Percentiles rank a stretch among this genome's conserved stretches.
phyloP scores from a whole-genome alignment of 2,797 vertebrate genomes.

The Choloepus didactylus region DNA sequence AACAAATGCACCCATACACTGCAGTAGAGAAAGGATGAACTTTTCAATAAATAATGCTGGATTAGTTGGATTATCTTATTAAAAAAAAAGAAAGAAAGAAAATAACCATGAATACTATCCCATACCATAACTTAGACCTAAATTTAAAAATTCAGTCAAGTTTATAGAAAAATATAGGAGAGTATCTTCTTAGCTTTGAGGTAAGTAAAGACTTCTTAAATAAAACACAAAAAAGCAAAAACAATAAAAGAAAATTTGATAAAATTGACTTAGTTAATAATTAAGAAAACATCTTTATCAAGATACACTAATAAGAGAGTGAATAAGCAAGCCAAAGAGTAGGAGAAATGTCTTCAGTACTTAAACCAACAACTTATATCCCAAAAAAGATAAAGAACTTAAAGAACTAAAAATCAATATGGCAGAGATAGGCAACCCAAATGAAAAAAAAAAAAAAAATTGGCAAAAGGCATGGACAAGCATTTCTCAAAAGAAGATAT shows the following conservation, averaged over 20 bases:
- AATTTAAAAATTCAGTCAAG: slow-evolving; percentile 4
- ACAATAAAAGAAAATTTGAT: too few species aligned
- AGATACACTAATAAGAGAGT: slow-evolving; percentile 2
- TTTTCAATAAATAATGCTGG: neutral
- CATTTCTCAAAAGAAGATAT: too few species aligned
- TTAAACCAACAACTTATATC: slow-evolving; percentile 15
- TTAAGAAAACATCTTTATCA: slow-evolving; percentile 39
- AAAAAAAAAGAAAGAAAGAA: too few species aligned
- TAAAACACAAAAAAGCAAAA: too few species aligned
- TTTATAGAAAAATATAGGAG: neutral
- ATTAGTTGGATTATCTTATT: too few species aligned
- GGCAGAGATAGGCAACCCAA: too few species aligned
- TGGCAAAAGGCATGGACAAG: too few species aligned
- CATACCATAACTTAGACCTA: neutral
- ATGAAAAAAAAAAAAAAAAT: too few species aligned
- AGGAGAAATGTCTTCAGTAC: neutral
- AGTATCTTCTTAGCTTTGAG: neutral
- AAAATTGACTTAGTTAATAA: neutral
- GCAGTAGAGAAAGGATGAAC: neutral
- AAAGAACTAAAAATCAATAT: too few species aligned
- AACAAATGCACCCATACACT: neutral
- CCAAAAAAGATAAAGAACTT: neutral
- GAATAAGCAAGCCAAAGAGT: neutral
- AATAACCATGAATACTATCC: too few species aligned
- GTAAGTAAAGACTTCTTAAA: neutral